These are phyloP conservation scores for Bombus pascuorum DNA, from an alignment of 1,140 invertebrate species.

Conservation along the genomic window DNA sequence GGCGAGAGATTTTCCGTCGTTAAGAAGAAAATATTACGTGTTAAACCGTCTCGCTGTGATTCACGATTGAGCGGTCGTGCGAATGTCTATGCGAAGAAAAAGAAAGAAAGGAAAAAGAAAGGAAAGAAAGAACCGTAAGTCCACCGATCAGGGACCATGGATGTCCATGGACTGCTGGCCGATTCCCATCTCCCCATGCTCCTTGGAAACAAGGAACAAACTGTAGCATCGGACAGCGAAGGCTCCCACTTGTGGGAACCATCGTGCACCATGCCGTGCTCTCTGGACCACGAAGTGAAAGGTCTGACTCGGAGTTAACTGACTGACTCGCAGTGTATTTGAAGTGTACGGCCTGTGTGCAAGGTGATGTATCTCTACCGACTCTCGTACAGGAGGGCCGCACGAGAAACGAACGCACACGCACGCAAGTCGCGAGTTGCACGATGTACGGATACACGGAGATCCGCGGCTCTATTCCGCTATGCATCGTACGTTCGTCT, in stretches of 20 bases:
- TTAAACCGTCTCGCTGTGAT: neutral
- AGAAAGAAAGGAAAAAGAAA: neutral
- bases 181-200: constrained; percentile 32
- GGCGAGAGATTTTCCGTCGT: too few species aligned
- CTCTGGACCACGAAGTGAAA: constrained; percentile 82
- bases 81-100: neutral
- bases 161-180: constrained; percentile 25
- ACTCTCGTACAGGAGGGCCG: constrained; percentile 22
- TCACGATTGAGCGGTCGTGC: neutral
- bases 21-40: too few species aligned
- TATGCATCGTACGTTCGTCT: neutral
- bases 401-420: constrained; percentile 31
- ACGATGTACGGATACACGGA: neutral
- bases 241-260: constrained; percentile 79
- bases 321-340: constrained; percentile 73
- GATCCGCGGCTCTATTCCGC: neutral
- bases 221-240: constrained; percentile 74
- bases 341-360: constrained; percentile 63
- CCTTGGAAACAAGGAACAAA: constrained; percentile 73
- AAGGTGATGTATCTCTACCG: constrained; percentile 59
- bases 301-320: constrained; percentile 76
- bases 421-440: neutral
- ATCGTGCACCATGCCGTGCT: constrained; percentile 78
- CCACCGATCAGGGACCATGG: constrained; percentile 15
- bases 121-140: neutral